Base-by-base conservation (phyloP, 2,797 vertebrate species). In the Gallinago solitaria region DNA sequence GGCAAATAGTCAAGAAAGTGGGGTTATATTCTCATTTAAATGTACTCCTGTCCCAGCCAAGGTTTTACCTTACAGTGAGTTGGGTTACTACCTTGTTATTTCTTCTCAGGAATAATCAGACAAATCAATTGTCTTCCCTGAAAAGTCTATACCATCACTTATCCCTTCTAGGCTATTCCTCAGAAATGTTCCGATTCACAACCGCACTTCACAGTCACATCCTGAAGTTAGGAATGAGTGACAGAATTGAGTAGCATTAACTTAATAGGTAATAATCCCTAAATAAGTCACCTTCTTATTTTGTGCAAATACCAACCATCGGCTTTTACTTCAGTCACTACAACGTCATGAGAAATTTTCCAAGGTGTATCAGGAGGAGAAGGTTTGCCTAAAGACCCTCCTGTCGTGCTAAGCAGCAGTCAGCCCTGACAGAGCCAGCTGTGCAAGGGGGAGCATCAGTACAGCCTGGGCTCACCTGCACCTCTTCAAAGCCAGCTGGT, bases 401-500 rank as follows among this genome's bases (percentile, higher is more conserved):
- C 37, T 30, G 59, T 27, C 14, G 18, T 3, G 9, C 15, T 23
- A 43, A 61, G 59, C 27, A 65, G 19, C 23, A 83, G 25, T 6
- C 12, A 65, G 21, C 9, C 9, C 16, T 0, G 3, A 9, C 8
- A 0, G 3, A 57, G 33, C 1, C 3, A 7, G 6, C 19, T 81
- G 23, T 27, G 37, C 39, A 60, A 60, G 7, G 4, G 4, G 21
- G 61, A 32, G 7, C 15, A 43, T 23, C 8, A 43, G 54, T 21
- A 32, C 16, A 61, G 41, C 9, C 8, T 32, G 20, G 6, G 25
- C 6, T 84, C 28, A 37, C 4, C 5, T 51, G 7, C 9, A 43
- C 3, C 33, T 81, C 20, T 35, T n/a, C 20, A 48, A 63, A 75
- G 20, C 5, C 20, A 77, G 21, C 30, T 83, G 17, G 39, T 18